Percentiles rank a stretch among this genome's conserved stretches.
These are phyloP conservation scores for Camelus bactrianus DNA, from an alignment of 2,113 vertebrate species.

Conservation along the genomic window DNA sequence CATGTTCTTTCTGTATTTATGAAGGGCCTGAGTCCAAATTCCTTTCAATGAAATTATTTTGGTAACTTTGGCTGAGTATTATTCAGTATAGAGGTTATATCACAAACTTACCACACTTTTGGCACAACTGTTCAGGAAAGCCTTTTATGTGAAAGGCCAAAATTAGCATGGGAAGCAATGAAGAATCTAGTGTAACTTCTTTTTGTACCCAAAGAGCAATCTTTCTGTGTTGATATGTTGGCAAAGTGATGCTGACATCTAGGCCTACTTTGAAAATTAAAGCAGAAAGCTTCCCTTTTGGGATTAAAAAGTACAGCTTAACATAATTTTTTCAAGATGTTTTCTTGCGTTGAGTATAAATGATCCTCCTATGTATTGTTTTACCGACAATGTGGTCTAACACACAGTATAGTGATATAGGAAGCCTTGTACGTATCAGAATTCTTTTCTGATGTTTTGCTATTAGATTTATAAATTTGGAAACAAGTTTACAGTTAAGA, in stretches of 20 bases:
- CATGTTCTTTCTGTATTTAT: constrained; percentile 28
- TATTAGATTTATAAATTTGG: neutral
- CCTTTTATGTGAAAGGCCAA: constrained; percentile 62
- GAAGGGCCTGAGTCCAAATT: constrained; percentile 65
- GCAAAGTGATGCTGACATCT: constrained; percentile 31
- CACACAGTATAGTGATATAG: neutral
- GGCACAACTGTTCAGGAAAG: constrained; percentile 18
- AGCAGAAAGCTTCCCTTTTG: constrained; percentile 54
- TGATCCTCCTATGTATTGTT: neutral
- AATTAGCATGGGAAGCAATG: constrained; percentile 69
- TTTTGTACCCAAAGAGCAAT: neutral
- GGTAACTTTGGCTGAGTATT: constrained; percentile 60
- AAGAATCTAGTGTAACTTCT: constrained; percentile 29
- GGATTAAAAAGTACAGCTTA: neutral
- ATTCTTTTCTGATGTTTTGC: neutral
- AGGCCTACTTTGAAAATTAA: constrained; percentile 53
- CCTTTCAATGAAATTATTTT: constrained; percentile 56
- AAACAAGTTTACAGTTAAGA: constrained; percentile 7
- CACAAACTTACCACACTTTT: constrained; percentile 47
- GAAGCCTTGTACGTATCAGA: neutral
- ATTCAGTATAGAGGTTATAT: constrained; percentile 56
- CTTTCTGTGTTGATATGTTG: constrained; percentile 55
- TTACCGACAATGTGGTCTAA: neutral
- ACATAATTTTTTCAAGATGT: neutral
- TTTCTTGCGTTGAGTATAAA: constrained; percentile 29